Evolutionary conservation across 2,888 invertebrate genomes (phyloP), one percentile per base, ranked within the genome.

Genomic region (Silvanus unidentatus): DNA sequence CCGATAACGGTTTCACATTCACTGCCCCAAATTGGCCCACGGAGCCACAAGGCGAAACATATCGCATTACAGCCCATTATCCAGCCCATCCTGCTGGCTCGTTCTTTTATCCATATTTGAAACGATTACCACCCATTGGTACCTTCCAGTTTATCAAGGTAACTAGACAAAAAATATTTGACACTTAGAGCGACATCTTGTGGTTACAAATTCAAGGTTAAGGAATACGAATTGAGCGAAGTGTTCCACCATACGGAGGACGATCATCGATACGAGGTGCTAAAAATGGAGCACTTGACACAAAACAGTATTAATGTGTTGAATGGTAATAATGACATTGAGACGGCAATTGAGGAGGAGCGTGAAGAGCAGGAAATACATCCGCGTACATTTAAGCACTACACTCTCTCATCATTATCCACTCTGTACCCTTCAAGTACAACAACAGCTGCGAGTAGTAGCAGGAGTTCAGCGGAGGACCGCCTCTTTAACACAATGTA

Each of bases 1-100:
- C 92, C 35, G 94, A 95, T 77, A 90, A 91, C 72, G 95, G 95
- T 2, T 89, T 94, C 75, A 94, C 94, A 42, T 96, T 95, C 74
- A 94, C 94, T 12, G 89, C 95, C n/a, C 93, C 93, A 40, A 91
- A 93, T 75, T 95, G 95, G 94, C 88, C 90, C 42, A 91, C 92
- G 13, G 85, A 88, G 40, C 94, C 94, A 1, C 88, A 87, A 69
- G 89, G 91, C 55, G 85, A 86, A 55, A 88, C 93, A 55, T 88
- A 88, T 73, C 81, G 86, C 62, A 91, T 96, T 73, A 93, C 93
- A 27, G 85, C 91, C 38, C 82, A 84, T 55, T 88, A 86, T 70
- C 95, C 94, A 8, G 84, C 86, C 46, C 94, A 95, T 75, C 92
- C 92, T 13, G 95, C 95, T 10, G 90, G 90, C 48, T 92, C 94